Evolutionary conservation across 64 coral and sea anemone genomes (phyloP).

Genomic region (Stichodactyla mertensii): DNA sequence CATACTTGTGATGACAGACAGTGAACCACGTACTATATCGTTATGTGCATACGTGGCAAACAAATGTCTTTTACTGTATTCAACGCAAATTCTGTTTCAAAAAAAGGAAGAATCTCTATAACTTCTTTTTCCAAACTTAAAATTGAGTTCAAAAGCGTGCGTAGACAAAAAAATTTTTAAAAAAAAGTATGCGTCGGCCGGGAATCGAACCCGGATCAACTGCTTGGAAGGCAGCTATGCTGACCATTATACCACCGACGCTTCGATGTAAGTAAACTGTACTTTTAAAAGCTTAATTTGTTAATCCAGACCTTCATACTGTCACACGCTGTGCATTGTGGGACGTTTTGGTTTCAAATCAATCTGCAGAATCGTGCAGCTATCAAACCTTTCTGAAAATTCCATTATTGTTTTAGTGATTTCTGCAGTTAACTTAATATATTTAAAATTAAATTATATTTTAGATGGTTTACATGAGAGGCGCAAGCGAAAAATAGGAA

Average conservation of each 20-base stretch:
- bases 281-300: background rate
- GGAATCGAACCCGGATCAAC: constrained; percentile 26
- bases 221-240: constrained; percentile 26
- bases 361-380: too few relatives aligned
- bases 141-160: too few relatives aligned
- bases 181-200: constrained; percentile 24
- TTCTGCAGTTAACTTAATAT: too few relatives aligned
- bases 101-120: too few relatives aligned
- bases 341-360: too few relatives aligned
- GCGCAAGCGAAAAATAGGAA: too few relatives aligned
- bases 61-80: background rate
- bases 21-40: background rate
- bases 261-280: background rate
- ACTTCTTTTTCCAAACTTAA: too few relatives aligned
- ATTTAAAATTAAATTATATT: too few relatives aligned
- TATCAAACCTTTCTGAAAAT: too few relatives aligned
- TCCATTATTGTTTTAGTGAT: too few relatives aligned
- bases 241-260: constrained; percentile 25
- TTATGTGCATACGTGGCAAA: background rate
- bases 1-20: too few relatives aligned
- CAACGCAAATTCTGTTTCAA: too few relatives aligned
- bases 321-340: background rate
- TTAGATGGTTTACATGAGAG: background rate
- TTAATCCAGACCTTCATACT: background rate
- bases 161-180: background rate